These are phyloP conservation scores for Apis dorsata DNA, from an alignment of 1,140 invertebrate genomes.

Conservation along the genomic window DNA sequence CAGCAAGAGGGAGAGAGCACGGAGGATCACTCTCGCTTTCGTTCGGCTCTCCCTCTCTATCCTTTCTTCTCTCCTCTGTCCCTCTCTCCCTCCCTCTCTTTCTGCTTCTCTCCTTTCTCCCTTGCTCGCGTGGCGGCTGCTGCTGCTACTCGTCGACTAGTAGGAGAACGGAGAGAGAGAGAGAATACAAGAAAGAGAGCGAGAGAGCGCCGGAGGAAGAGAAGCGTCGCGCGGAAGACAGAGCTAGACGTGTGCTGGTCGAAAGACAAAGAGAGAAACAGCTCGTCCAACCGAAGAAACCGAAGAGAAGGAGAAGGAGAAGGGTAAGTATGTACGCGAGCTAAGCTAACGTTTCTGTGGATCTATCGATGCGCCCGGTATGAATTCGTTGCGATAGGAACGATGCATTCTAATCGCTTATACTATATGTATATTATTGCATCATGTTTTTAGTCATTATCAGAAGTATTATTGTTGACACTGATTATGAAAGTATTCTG, in stretches of 20 bases:
- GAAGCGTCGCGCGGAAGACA: slow-evolving; percentile 37
- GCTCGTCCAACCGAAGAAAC: slow-evolving; percentile 18
- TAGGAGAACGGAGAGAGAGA: slow-evolving; percentile 17
- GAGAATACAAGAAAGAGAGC: slow-evolving; percentile 29
- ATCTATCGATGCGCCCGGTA: slow-evolving; percentile 29
- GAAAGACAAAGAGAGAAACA: slow-evolving; percentile 15
- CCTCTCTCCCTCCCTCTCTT: slow-evolving; percentile 55
- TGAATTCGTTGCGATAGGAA: slow-evolving; percentile 7
- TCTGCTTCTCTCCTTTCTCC: slow-evolving; percentile 52
- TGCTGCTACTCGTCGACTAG: not conserved
- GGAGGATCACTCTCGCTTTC: slow-evolving; percentile 70
- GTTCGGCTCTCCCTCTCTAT: slow-evolving; percentile 64
- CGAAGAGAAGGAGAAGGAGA: slow-evolving; percentile 22
- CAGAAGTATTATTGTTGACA: slow-evolving; percentile 11
- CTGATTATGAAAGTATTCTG: not conserved
- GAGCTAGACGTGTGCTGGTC: slow-evolving; percentile 3
- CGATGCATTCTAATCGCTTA: not conserved
- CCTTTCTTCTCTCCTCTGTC: slow-evolving; percentile 40
- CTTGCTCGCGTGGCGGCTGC: slow-evolving; percentile 39
- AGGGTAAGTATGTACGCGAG: slow-evolving; percentile 30
- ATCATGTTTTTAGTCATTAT: not conserved
- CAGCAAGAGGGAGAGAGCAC: slow-evolving; percentile 49
- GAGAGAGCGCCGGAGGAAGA: slow-evolving; percentile 36
- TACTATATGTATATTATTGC: not conserved
- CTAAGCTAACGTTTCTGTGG: slow-evolving; percentile 35